A percentile compares a stretch with the other conserved stretches of the same genome.
phyloP scores from a whole-genome alignment of 2,888 invertebrate species.

The Conus canariensis region DNA sequence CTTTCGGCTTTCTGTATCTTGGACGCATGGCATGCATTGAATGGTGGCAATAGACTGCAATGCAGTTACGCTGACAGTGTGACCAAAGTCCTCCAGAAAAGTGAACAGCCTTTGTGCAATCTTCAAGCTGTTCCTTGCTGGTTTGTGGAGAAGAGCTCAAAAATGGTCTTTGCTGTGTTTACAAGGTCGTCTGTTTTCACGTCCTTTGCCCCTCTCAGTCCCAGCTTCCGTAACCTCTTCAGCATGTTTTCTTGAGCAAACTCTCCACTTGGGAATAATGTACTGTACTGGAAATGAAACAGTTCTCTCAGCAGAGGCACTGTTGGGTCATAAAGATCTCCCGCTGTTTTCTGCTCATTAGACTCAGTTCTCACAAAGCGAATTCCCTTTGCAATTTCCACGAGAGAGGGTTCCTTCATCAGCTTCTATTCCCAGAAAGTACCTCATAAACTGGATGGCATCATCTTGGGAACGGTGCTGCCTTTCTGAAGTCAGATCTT shows the following conservation, averaged over 20 bases:
- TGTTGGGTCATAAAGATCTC: slow-evolving; percentile 59
- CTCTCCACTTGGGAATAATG: slow-evolving; percentile 58
- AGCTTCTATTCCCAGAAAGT: slow-evolving; percentile 33
- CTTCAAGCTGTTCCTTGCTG: background rate
- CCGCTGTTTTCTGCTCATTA: slow-evolving; percentile 37
- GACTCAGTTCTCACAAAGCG: slow-evolving; percentile 29
- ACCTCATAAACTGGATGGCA: slow-evolving; percentile 40
- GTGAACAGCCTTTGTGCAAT: background rate
- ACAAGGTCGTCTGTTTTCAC: slow-evolving; percentile 59
- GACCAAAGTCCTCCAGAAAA: background rate
- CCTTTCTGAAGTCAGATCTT: background rate
- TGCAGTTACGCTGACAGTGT: background rate
- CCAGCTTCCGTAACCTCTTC: slow-evolving; percentile 56
- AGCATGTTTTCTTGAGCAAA: slow-evolving; percentile 54
- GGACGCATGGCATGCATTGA: slow-evolving; percentile 26
- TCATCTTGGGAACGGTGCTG: background rate
- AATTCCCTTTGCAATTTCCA: slow-evolving; percentile 12
- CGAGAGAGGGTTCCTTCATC: background rate
- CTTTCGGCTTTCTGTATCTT: background rate
- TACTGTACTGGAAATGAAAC: slow-evolving; percentile 56
- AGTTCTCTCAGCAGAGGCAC: slow-evolving; percentile 49
- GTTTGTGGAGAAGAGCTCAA: background rate
- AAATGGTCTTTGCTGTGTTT: slow-evolving; percentile 45
- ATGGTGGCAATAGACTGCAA: background rate
- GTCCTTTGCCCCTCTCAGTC: slow-evolving; percentile 55